phyloP scores from a whole-genome alignment of 1,140 invertebrate genomes.

The Sycobia sp. region DNA sequence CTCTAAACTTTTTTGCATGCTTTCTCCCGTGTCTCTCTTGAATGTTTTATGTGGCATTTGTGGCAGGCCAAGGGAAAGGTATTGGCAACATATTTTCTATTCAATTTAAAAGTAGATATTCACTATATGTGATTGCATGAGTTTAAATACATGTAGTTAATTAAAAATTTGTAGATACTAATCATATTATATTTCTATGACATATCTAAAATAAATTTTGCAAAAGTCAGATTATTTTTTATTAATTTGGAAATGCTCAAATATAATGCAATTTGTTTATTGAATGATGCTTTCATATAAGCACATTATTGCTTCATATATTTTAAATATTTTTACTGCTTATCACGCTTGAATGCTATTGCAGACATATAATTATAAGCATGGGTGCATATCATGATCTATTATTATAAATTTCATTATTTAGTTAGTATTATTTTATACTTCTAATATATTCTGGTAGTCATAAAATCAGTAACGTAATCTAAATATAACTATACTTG shows the following conservation, averaged over 20 bases:
- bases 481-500: too few species aligned
- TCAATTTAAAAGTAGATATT: conserved; percentile 16
- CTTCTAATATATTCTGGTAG: too few species aligned
- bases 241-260: neutral
- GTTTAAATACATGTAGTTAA: neutral
- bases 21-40: conserved; percentile 63
- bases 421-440: too few species aligned
- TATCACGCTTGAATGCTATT: too few species aligned
- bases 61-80: conserved; percentile 67
- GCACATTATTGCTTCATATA: neutral
- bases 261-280: neutral
- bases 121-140: conserved; percentile 6
- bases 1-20: conserved; percentile 66
- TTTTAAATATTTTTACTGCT: neutral
- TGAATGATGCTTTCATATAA: neutral
- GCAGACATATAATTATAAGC: too few species aligned
- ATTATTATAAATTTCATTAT: too few species aligned
- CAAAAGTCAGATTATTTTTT: neutral
- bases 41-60: conserved; percentile 68
- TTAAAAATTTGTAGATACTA: neutral
- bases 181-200: too few species aligned
- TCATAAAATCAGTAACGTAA: too few species aligned
- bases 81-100: conserved; percentile 56
- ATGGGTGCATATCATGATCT: too few species aligned
- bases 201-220: too few species aligned